Evolutionary conservation across 2,888 invertebrate species (phyloP), one percentile per base, ranked within the genome.

Genomic region (Polyploca ridens): DNA sequence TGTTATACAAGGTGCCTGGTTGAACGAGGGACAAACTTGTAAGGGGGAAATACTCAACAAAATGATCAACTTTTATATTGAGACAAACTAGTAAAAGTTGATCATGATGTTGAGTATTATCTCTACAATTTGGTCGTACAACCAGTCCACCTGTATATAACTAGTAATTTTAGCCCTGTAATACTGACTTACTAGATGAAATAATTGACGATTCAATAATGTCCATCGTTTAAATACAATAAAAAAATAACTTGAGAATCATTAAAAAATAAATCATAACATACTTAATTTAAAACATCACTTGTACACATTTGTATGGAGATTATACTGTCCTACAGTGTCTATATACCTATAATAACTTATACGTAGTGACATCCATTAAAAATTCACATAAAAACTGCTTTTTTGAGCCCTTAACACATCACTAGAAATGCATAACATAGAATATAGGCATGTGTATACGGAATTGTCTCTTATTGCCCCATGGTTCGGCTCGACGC

Each of bases 301-400:
- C 64, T 65, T 66, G 64, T 69, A 70, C 70, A 71, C 72, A 71
- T 71, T 69, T 78, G 71, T 74, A 80, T 75, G 78, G 86, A 88
- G 86, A 87, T 88, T 90, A 88, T 85, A 82, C 69, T 77, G 77
- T 79, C 73, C 77, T 86, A 81, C 65, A 64, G 74, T 71, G 66
- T 65, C 69, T 64, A 77, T 70, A 68, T 77, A 75, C 82, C 64
- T 69, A 69, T 79, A 77, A 75, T 74, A 76, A 74, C 77, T 71
- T 79, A 82, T 77, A 76, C 78, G 77, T 72, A 82, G 73, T 81
- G 82, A 89, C 86, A 89, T 87, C 83, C 83, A 90, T 89, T 90
- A 89, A 88, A 85, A 87, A 90, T 87, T 90, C 90, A 90, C 89
- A 90, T 89, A 88, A 85, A 90, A 92, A 90, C 90, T 90, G 90